Evolutionary conservation across 30 jellyfish, hydroid and myxozoan genomes (phyloP).

Genomic region (Pseudorhiza aurosa): DNA sequence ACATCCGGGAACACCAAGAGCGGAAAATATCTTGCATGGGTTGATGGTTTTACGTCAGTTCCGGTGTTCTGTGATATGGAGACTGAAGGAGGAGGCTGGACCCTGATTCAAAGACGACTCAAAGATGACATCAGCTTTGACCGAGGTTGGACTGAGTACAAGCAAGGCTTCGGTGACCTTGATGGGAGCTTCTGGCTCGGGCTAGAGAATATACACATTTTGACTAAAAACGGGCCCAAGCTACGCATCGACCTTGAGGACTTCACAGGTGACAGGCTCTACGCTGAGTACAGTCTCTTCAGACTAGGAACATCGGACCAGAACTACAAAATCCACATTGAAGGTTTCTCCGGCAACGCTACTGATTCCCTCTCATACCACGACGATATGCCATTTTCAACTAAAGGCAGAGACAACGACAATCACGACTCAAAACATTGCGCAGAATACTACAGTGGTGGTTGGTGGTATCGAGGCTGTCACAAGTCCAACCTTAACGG

Average conservation of each 20-base stretch:
- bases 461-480: conserved; percentile 66
- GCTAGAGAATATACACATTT: conserved; percentile 17
- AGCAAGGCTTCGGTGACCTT: conserved; percentile 49
- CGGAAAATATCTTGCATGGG: conserved; percentile 24
- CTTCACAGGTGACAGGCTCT: neutral
- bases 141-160: conserved; percentile 52
- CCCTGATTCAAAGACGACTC: conserved; percentile 48
- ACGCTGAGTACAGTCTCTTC: conserved; percentile 34
- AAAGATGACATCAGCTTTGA: conserved; percentile 11
- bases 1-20: conserved; percentile 29
- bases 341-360: conserved; percentile 52
- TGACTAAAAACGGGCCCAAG: conserved; percentile 19
- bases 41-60: conserved; percentile 8
- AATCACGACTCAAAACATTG: conserved; percentile 27
- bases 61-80: conserved; percentile 41
- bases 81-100: conserved; percentile 69
- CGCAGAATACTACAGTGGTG: conserved; percentile 48
- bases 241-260: conserved; percentile 33
- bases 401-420: conserved; percentile 57
- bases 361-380: conserved; percentile 35
- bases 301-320: conserved; percentile 14
- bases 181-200: conserved; percentile 59
- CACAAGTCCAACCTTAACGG: conserved; percentile 46
- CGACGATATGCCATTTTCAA: conserved; percentile 45
- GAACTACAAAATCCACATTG: conserved; percentile 8